Percentiles rank a stretch among this genome's conserved stretches.
Conservation (phyloP, 2,113 vertebrate species). For the Panthera uncia region DNA sequence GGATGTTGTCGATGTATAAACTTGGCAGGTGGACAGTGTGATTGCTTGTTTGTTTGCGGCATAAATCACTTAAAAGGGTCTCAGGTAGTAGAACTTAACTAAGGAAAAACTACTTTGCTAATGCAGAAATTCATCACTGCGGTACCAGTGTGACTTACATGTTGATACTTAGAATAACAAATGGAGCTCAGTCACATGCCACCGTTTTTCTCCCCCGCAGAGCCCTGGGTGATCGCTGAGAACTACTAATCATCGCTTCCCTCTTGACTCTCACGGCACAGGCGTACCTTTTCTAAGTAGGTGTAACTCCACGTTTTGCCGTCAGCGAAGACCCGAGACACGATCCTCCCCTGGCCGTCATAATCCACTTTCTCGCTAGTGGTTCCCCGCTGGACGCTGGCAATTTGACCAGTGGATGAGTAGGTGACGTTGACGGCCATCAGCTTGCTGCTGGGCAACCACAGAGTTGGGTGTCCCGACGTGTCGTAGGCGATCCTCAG, state of each 20-base stretch:
- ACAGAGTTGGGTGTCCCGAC: constrained; percentile 95
- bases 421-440: constrained; percentile 98
- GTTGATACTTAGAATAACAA: constrained; percentile 55
- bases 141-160: neutral
- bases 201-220: neutral
- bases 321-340: constrained; percentile 96
- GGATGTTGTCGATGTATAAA: constrained; percentile 44
- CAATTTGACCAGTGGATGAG: constrained; percentile 94
- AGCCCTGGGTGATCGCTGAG: neutral
- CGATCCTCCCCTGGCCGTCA: constrained; percentile 94
- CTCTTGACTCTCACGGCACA: accelerated
- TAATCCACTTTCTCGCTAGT: constrained; percentile 95
- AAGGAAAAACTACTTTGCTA: constrained; percentile 62
- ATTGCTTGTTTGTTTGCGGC: constrained; percentile 65
- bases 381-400: constrained; percentile 94
- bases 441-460: constrained; percentile 98
- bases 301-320: constrained; percentile 99
- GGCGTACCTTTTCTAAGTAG: constrained; percentile 95
- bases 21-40: constrained; percentile 75
- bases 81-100: constrained; percentile 74
- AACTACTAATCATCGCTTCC: neutral
- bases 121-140: constrained; percentile 58
- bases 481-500: constrained; percentile 96
- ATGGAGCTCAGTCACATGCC: neutral
- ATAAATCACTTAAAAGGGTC: constrained; percentile 76